Evolutionary conservation across 2,797 vertebrate species (phyloP).

Genomic region (Rhyacichthys aspro): DNA sequence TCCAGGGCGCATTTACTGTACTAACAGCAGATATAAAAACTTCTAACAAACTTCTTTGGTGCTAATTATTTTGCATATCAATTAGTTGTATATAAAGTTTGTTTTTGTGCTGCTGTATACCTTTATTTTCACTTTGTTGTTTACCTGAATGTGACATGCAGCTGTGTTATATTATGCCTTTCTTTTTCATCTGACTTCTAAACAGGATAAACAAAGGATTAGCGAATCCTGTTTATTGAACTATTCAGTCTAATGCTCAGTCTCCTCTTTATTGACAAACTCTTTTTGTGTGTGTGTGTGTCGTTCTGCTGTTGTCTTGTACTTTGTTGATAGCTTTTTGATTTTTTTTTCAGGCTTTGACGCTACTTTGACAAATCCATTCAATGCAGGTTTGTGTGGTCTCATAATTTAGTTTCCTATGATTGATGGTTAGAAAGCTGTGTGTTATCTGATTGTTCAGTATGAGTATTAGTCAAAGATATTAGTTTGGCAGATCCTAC

Average conservation of each 20-base stretch:
- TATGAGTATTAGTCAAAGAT: too few relatives aligned
- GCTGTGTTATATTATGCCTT: neutral
- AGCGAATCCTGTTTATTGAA: neutral
- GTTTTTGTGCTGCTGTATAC: neutral
- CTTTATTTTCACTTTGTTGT: neutral
- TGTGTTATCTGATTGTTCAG: too few relatives aligned
- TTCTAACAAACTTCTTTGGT: too few relatives aligned
- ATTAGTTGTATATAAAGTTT: neutral
- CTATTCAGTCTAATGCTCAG: neutral
- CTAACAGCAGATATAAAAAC: too few relatives aligned
- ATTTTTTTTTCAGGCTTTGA: neutral
- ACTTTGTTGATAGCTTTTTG: neutral
- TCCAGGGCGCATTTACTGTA: too few relatives aligned
- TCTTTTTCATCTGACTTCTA: slow-evolving; percentile 3
- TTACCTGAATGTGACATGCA: neutral
- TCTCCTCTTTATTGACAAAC: neutral
- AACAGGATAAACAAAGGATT: slow-evolving; percentile 10
- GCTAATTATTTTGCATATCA: too few relatives aligned
- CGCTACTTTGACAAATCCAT: neutral
- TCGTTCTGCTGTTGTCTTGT: neutral
- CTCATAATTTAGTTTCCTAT: neutral
- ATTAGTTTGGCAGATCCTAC: slow-evolving; percentile 18
- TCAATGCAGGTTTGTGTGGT: neutral
- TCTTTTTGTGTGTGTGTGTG: slow-evolving; percentile 8
- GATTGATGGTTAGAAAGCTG: too few relatives aligned